Conservation (phyloP, 1,140 invertebrate genomes). For the Ptiloglossa arizonensis region DNA sequence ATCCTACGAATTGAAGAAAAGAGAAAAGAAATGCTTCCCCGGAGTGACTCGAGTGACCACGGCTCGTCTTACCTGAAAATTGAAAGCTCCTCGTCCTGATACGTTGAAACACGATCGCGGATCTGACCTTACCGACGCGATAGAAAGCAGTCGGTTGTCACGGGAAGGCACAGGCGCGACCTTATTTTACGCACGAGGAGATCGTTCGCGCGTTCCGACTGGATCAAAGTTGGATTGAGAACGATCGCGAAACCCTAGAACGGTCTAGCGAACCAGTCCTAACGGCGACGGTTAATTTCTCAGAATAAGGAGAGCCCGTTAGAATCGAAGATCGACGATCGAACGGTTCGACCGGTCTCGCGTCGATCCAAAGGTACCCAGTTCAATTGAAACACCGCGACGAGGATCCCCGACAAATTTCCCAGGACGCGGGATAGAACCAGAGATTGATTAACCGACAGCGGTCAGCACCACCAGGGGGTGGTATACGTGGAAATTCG, state of each 20-base stretch:
- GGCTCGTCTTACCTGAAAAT: too few relatives aligned
- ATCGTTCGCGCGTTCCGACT: conserved; percentile 27
- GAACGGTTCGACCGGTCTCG: neutral
- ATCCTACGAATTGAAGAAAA: too few relatives aligned
- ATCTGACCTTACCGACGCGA: neutral
- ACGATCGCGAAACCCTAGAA: conserved; percentile 46
- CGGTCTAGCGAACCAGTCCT: neutral
- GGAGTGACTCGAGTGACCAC: too few relatives aligned
- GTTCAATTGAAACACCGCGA: neutral
- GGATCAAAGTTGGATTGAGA: conserved; percentile 47
- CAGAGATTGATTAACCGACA: too few relatives aligned
- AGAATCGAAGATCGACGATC: neutral
- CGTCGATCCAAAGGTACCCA: neutral
- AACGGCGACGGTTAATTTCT: conserved; percentile 19
- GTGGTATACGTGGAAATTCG: too few relatives aligned
- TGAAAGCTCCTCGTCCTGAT: too few relatives aligned
- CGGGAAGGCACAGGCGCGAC: neutral
- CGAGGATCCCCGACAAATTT: neutral
- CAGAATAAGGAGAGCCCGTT: conserved; percentile 8
- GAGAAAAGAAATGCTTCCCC: too few relatives aligned
- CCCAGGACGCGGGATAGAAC: too few relatives aligned
- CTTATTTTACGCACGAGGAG: conserved; percentile 19
- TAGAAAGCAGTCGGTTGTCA: neutral
- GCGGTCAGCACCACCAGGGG: too few relatives aligned
- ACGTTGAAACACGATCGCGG: neutral